Evolutionary conservation across 2,113 vertebrate genomes (phyloP).

Genomic region (Chrysemys picta): DNA sequence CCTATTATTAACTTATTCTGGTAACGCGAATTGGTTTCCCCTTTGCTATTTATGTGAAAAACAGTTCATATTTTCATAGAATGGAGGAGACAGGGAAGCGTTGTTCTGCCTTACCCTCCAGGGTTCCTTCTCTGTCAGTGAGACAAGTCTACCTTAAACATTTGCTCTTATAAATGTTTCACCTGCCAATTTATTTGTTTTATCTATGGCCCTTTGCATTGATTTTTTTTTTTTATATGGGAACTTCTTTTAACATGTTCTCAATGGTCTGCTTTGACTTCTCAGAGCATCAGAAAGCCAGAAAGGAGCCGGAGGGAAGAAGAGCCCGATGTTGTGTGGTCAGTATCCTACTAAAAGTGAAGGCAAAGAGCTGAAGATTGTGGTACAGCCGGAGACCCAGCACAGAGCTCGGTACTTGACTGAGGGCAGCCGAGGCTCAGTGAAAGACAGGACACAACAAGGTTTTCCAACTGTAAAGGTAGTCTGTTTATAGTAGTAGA

Average conservation of each 20-base stretch:
- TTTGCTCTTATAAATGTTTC: constrained; percentile 28
- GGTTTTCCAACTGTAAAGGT: constrained; percentile 98
- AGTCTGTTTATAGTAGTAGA: background rate
- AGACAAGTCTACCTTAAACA: constrained; percentile 11
- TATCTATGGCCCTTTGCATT: constrained; percentile 58
- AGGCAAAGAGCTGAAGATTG: constrained; percentile 96
- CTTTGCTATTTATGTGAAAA: constrained; percentile 51
- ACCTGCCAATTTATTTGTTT: background rate
- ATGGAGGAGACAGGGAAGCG: constrained; percentile 53
- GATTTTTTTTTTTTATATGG: background rate
- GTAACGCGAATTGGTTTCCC: constrained; percentile 56
- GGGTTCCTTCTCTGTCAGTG: constrained; percentile 48
- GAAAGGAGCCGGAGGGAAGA: constrained; percentile 85
- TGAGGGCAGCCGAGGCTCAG: constrained; percentile 96
- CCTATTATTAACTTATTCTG: constrained; percentile 23
- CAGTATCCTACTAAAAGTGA: constrained; percentile 94
- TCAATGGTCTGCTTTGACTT: constrained; percentile 75
- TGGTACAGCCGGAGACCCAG: constrained; percentile 96
- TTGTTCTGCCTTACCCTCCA: constrained; percentile 37
- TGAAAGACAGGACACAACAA: constrained; percentile 97
- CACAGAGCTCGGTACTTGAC: constrained; percentile 97
- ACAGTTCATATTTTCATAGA: constrained; percentile 34
- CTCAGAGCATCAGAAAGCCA: constrained; percentile 82
- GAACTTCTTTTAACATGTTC: constrained; percentile 53
- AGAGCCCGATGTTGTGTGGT: constrained; percentile 88